phyloP scores from a whole-genome alignment of 2,888 invertebrate species.

The Sclerodermus sp. region DNA sequence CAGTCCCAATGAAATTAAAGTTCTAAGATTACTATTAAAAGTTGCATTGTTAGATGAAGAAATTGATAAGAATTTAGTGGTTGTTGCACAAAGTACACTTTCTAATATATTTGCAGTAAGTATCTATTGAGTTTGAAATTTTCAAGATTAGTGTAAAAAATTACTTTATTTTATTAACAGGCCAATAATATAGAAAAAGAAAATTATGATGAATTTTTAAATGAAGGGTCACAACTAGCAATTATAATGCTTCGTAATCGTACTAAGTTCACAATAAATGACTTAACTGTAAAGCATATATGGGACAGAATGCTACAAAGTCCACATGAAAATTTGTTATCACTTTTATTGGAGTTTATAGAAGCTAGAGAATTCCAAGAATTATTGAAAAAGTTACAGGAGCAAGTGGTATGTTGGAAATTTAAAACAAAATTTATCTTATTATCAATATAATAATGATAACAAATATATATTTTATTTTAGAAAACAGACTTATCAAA shows the following conservation, averaged over 20 bases:
- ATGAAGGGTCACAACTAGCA: conserved; percentile 34
- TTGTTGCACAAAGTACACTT: conserved; percentile 31
- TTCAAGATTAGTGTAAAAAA: no score
- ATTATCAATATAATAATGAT: conserved; percentile 9
- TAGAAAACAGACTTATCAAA: conserved; percentile 28
- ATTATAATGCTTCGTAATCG: conserved; percentile 31
- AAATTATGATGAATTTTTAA: conserved; percentile 18
- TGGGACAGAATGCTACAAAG: conserved; percentile 33
- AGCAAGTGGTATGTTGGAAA: conserved; percentile 26
- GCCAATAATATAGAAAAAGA: conserved; percentile 1
- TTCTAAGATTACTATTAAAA: conserved; percentile 37
- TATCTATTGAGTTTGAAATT: no score
- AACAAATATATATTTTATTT: conserved; percentile 7
- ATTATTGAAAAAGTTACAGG: conserved; percentile 24
- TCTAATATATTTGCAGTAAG: not conserved
- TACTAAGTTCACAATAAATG: conserved; percentile 26
- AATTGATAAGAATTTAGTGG: conserved; percentile 28
- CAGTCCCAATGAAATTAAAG: conserved; percentile 31
- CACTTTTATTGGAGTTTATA: conserved; percentile 30
- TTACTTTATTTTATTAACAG: conserved; percentile 21
- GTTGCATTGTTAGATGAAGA: conserved; percentile 22
- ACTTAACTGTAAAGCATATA: conserved; percentile 25
- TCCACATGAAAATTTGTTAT: conserved; percentile 30
- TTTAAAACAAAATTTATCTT: conserved; percentile 6
- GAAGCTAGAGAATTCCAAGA: conserved; percentile 32